A percentile compares a stretch with the other conserved stretches of the same genome.
These are phyloP conservation scores for Leucophenga montana DNA, from an alignment of 2,888 invertebrate species.

Conservation along the genomic window DNA sequence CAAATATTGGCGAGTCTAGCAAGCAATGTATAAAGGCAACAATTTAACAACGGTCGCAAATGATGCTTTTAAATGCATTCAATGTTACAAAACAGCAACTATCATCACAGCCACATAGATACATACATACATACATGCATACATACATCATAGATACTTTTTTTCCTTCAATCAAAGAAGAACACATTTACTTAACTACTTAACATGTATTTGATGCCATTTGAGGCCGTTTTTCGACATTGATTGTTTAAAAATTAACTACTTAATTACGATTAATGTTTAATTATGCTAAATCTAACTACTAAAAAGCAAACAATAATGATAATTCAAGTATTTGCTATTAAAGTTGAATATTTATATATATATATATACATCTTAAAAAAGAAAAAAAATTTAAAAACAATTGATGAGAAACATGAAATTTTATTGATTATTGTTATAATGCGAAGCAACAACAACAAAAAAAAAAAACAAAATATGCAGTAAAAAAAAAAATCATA, in stretches of 20 bases:
- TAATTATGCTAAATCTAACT: constrained; percentile 15
- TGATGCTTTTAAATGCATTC: too few relatives aligned
- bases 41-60: too few relatives aligned
- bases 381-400: constrained; percentile 43
- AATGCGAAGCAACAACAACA: constrained; percentile 62
- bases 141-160: too few relatives aligned
- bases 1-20: too few relatives aligned
- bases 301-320: constrained; percentile 21
- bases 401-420: constrained; percentile 46
- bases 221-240: constrained; percentile 13
- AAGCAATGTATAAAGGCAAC: too few relatives aligned
- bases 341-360: constrained; percentile 35
- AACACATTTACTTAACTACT: not conserved
- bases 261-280: constrained; percentile 23
- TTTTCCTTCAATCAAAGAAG: too few relatives aligned
- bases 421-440: constrained; percentile 66
- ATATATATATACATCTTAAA: not conserved
- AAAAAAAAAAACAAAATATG: constrained; percentile 31
- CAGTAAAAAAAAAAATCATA: constrained; percentile 21
- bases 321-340: constrained; percentile 27
- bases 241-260: constrained; percentile 12
- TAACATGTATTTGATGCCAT: constrained; percentile 14
- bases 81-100: too few relatives aligned
- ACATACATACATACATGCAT: too few relatives aligned
- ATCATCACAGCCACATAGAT: too few relatives aligned